phyloP scores from a whole-genome alignment of 2,888 invertebrate genomes.

The Xestoiulus laeticollis region DNA sequence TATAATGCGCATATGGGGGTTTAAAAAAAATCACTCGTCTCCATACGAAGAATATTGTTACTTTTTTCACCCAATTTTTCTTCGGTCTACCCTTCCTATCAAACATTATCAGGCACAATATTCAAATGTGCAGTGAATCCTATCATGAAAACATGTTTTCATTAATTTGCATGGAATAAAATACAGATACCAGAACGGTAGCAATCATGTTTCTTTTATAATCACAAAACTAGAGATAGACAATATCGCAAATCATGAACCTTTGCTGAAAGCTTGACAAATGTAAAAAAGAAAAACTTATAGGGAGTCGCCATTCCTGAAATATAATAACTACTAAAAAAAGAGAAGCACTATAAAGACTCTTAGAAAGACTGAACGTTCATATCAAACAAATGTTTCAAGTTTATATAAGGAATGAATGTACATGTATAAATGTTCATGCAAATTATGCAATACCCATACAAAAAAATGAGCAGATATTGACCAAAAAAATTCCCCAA shows the following conservation, averaged over 20 bases:
- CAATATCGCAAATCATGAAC: background rate
- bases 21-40: background rate
- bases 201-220: slow-evolving; percentile 23
- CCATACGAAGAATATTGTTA: background rate
- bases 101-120: slow-evolving; percentile 24
- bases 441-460: too few species aligned
- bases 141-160: slow-evolving; percentile 22
- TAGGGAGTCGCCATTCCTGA: too few species aligned
- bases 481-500: too few species aligned
- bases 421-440: too few species aligned
- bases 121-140: background rate
- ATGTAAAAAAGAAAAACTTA: too few species aligned
- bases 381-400: too few species aligned
- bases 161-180: background rate
- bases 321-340: too few species aligned
- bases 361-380: too few species aligned
- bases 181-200: background rate
- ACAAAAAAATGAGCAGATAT: too few species aligned
- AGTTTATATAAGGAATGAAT: too few species aligned
- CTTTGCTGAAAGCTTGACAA: background rate
- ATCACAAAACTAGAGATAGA: background rate
- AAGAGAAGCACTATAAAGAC: too few species aligned
- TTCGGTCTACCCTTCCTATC: background rate
- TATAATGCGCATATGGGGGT: background rate
- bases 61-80: background rate